These are phyloP conservation scores for Danio choprae DNA, from an alignment of 2,797 vertebrate species.

Conservation along the genomic window DNA sequence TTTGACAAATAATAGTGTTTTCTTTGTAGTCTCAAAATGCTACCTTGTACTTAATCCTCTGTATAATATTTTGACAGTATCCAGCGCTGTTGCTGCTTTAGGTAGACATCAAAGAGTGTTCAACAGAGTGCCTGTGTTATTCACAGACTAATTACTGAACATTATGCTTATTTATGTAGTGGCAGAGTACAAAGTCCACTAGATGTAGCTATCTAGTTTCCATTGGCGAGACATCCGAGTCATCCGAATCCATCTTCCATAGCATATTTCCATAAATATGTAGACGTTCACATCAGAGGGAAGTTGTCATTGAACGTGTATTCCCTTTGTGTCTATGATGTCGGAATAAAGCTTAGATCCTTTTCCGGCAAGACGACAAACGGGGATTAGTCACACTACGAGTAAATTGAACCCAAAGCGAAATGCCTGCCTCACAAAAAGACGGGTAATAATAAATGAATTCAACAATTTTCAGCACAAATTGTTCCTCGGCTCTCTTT, in stretches of 20 bases:
- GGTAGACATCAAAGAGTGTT: constrained; percentile 34
- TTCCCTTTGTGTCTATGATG: constrained; percentile 36
- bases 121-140: neutral
- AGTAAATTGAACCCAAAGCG: constrained; percentile 40
- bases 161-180: constrained; percentile 28
- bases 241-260: constrained; percentile 7
- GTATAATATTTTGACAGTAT: constrained; percentile 41
- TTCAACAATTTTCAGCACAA: constrained; percentile 38
- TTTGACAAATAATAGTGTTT: constrained; percentile 34
- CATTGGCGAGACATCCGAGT: neutral
- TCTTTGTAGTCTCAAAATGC: constrained; percentile 33
- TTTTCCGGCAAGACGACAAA: constrained; percentile 37
- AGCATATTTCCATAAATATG: constrained; percentile 19
- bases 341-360: constrained; percentile 42
- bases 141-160: constrained; percentile 41
- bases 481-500: constrained; percentile 44
- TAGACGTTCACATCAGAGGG: constrained; percentile 8
- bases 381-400: constrained; percentile 50
- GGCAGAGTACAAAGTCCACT: constrained; percentile 14
- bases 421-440: constrained; percentile 40
- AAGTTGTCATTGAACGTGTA: constrained; percentile 22
- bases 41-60: constrained; percentile 37
- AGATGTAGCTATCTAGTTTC: neutral
- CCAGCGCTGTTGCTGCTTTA: neutral
- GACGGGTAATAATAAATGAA: constrained; percentile 45